A percentile compares a stretch with the other conserved stretches of the same genome.
Conservation (phyloP, 2,113 vertebrate genomes). For the Prunella himalayana region DNA sequence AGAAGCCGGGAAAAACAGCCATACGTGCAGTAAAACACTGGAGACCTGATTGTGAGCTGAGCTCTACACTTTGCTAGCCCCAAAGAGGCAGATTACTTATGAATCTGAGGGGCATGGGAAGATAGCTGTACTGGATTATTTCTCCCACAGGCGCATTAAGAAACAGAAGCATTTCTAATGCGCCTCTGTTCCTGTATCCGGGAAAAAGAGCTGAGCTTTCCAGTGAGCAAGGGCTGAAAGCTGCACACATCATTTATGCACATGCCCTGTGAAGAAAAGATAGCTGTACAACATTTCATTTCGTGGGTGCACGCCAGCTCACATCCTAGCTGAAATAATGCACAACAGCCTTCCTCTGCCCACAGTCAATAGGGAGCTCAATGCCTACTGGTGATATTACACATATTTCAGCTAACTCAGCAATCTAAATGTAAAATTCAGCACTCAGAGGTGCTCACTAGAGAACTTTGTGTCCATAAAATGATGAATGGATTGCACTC, state of each 20-base stretch:
- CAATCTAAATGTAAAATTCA: constrained; percentile 45
- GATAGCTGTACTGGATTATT: background rate
- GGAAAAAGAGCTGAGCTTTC: background rate
- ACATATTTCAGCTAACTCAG: constrained; percentile 28
- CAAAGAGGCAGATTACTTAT: background rate
- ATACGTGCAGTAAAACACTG: background rate
- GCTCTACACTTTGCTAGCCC: background rate
- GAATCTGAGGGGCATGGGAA: background rate
- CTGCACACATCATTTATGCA: constrained; percentile 31
- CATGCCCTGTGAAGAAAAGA: background rate
- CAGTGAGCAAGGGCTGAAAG: constrained; percentile 9
- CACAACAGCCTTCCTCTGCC: background rate
- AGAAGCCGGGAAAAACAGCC: background rate
- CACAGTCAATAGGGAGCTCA: background rate
- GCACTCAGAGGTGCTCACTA: constrained; percentile 15
- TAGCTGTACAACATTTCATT: background rate
- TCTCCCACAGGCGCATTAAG: constrained; percentile 37
- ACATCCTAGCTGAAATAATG: background rate
- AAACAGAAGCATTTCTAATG: constrained; percentile 40
- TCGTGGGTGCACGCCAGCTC: background rate
- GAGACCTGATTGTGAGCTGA: background rate
- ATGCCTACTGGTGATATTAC: background rate
- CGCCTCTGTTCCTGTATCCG: background rate
- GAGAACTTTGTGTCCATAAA: constrained; percentile 44
- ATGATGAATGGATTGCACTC: background rate